Evolutionary conservation across 1,140 invertebrate genomes (phyloP), one percentile per base, ranked within the genome.

Genomic region (Hyposmocoma kahamanoa): DNA sequence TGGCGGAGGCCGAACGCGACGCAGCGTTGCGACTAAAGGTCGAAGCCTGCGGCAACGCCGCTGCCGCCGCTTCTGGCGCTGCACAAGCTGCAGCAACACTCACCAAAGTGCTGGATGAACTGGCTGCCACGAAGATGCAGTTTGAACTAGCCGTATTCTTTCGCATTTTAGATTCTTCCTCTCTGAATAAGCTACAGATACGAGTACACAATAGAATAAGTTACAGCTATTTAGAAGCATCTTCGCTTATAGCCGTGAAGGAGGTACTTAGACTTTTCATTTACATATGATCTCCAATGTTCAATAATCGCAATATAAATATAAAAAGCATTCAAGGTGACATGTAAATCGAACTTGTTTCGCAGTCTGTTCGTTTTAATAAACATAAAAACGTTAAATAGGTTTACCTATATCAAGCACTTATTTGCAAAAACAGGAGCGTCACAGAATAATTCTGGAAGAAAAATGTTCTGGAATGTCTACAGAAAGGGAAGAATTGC

Each of bases 391-490:
- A n/a, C n/a, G n/a, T n/a, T n/a, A n/a, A n/a, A n/a, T n/a, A n/a
- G n/a, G n/a, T n/a, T n/a, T n/a, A n/a, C n/a, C n/a, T n/a, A n/a
- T n/a, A n/a, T n/a, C n/a, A n/a, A n/a, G n/a, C n/a, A n/a, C n/a
- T n/a, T n/a, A n/a, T n/a, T n/a, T n/a, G n/a, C n/a, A n/a, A n/a
- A n/a, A n/a, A 30, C 32, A 84, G 81, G 77, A 83, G 43, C 68
- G 71, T n/a, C 75, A 82, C 43, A 49, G 70, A 11, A 50, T 10
- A 15, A 46, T 76, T 22, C 51, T 75, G 38, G 72, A 84, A 64
- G 79, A 81, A 22, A 70, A 69, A 46, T 75, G 59, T 48, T n/a
- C 53, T 11, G 77, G 80, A 45, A 47, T 75, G 36, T 48, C 60
- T 1, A 50, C 49, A 8, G 67, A 73, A 52, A 45, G 70, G 24